phyloP scores from a whole-genome alignment of 2,888 invertebrate genomes.

The Rhingia campestris region DNA sequence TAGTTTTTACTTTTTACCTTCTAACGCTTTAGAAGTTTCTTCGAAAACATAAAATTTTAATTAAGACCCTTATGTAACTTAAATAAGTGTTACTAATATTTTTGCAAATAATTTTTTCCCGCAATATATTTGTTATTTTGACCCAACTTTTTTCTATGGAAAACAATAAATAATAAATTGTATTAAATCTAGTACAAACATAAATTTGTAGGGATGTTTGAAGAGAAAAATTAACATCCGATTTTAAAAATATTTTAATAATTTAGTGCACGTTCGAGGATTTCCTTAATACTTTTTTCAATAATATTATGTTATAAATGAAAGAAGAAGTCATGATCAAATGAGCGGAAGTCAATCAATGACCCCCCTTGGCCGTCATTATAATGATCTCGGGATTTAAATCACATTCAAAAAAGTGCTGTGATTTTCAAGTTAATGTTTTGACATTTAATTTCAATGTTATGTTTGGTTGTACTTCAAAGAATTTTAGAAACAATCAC shows the following conservation, averaged over 20 bases:
- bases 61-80: constrained; percentile 1
- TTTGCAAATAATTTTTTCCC: neutral
- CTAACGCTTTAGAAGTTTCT: no score
- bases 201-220: constrained; percentile 21
- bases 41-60: constrained; percentile 5
- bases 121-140: constrained; percentile 12
- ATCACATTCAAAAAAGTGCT: constrained; percentile 48
- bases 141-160: no score
- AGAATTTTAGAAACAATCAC: constrained; percentile 47
- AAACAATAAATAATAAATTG: constrained; percentile 42
- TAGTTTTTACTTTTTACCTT: no score
- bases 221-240: neutral
- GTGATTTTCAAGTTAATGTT: constrained; percentile 58
- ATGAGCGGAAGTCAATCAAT: constrained; percentile 47
- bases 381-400: constrained; percentile 32
- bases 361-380: constrained; percentile 40
- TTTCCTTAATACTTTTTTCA: neutral
- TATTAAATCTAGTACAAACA: constrained; percentile 34
- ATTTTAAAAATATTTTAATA: constrained; percentile 17
- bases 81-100: constrained; percentile 8
- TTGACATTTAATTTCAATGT: constrained; percentile 42
- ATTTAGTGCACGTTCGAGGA: neutral
- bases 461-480: constrained; percentile 34
- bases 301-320: no score
- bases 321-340: constrained; percentile 33